Evolutionary conservation across 2,797 vertebrate species (phyloP).

Genomic region (Eulemur albifrons): DNA sequence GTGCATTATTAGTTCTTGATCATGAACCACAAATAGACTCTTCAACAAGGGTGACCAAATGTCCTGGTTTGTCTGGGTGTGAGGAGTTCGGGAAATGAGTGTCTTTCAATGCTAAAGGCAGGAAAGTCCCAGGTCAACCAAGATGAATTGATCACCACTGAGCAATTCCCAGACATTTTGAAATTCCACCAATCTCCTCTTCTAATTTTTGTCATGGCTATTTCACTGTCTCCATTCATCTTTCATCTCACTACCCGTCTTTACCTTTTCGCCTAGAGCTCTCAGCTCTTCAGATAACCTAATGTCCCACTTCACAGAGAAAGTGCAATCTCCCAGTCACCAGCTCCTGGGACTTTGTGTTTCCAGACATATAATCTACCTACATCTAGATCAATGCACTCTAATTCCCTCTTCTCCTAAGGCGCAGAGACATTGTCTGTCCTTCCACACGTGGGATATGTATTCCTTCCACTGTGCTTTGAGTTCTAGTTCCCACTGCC

Average conservation of each 20-base stretch:
- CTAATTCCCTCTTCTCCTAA: background rate
- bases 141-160: background rate
- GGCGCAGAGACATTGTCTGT: background rate
- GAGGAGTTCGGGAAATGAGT: background rate
- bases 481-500: background rate
- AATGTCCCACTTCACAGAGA: background rate
- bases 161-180: background rate
- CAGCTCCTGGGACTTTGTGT: background rate
- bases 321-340: background rate
- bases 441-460: background rate
- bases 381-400: background rate
- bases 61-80: background rate
- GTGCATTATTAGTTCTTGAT: background rate
- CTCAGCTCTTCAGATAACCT: background rate
- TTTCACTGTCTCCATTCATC: background rate
- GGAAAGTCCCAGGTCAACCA: background rate
- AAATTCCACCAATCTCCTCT: background rate
- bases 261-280: background rate
- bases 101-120: background rate
- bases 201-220: background rate
- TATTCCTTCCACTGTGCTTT: background rate
- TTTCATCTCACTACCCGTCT: background rate
- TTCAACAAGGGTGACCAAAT: background rate
- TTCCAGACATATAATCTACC: background rate
- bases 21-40: background rate